Conservation (phyloP, 35 echinoderm and acorn worm species). For the Chiridota heheva region DNA sequence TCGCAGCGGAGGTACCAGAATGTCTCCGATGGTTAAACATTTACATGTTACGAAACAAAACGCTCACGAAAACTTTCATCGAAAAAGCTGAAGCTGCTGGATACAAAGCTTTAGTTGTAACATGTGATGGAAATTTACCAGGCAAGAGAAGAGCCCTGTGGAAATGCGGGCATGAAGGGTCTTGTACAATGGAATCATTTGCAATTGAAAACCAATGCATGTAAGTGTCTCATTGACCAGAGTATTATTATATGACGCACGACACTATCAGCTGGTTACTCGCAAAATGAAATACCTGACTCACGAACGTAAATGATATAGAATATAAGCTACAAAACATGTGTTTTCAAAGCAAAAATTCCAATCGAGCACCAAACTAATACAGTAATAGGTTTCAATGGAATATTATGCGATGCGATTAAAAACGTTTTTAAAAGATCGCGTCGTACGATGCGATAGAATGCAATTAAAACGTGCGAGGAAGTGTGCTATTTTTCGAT, state of each 20-base stretch:
- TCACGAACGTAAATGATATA: not conserved
- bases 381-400: too few relatives aligned
- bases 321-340: too few relatives aligned
- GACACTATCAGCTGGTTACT: not conserved
- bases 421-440: too few relatives aligned
- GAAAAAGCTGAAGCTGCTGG: constrained; percentile 2
- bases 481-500: too few relatives aligned
- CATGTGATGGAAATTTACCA: not conserved
- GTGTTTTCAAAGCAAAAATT: too few relatives aligned
- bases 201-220: too few relatives aligned
- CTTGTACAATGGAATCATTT: not conserved
- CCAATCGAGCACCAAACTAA: too few relatives aligned
- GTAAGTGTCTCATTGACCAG: too few relatives aligned
- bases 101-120: constrained; percentile 16
- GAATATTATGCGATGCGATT: too few relatives aligned
- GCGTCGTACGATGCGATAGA: too few relatives aligned
- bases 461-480: too few relatives aligned
- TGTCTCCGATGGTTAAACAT: constrained; percentile 12
- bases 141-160: not conserved
- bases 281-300: not conserved
- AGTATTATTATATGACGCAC: not conserved
- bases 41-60: not conserved
- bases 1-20: not conserved
- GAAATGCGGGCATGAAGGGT: not conserved
- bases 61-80: not conserved